Evolutionary conservation across 2,797 vertebrate species (phyloP), one percentile per base, ranked within the genome.

Genomic region (Rhinogobio ventralis): DNA sequence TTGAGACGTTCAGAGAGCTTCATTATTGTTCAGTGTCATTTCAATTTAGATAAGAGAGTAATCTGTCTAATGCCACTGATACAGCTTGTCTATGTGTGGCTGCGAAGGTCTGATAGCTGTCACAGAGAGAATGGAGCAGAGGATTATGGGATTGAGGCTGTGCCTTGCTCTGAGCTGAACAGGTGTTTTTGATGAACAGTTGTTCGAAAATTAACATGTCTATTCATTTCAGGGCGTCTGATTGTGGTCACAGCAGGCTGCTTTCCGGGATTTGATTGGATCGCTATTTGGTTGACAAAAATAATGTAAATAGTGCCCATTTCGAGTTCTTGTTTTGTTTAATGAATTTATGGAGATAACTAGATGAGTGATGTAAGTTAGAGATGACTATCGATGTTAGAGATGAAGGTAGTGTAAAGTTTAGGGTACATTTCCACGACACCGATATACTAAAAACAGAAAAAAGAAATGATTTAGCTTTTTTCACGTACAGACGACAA

Each of bases 11-110:
- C 28, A 5, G 53, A 69, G 39, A 73, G 33, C 49, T 79, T 84
- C 77, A 74, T 85, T 85, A 85, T 88, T 86, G 49, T 81, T 86
- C 76, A 9, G 60, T 83, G 82, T 88, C 75, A 79, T 84, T 83
- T 80, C 77, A 89, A 85, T 88, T 89, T 89, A 89, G 82, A 87
- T 86, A 86, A 85, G 85, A 75, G 25, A 83, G 73, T 84, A 85
- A 85, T 87, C 81, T 87, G 72, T 64, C 81, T 87, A 87, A 87
- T 84, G 73, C 79, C 69, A 57, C 62, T 57, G 78, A 86, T 86
- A 53, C 75, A 81, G 87, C 67, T 86, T 66, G 72, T 88, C 85
- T 86, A 67, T 84, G 46, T n/a, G 19, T 14, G 64, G 7, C 66
- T 68, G 33, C 33, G 3, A 9, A 55, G 20, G 7, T 72, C 79